Evolutionary conservation across 2,113 vertebrate species (phyloP), one percentile per base, ranked within the genome.

Genomic region (Oncorhynchus keta): DNA sequence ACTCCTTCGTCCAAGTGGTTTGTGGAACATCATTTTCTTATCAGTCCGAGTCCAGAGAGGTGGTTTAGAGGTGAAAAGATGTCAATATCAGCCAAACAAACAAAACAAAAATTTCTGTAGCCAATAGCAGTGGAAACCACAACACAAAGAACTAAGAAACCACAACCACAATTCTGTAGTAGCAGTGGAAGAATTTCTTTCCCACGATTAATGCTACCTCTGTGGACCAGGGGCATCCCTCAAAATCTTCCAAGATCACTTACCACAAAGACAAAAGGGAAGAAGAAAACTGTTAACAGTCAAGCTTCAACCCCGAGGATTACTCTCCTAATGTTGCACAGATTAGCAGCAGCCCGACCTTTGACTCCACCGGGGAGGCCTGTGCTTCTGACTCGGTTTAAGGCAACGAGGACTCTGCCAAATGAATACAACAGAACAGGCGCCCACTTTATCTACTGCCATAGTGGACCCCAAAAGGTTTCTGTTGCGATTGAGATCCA

Each of bases 271-370:
- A 89, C 84, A 85, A 88, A 85, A 81, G 80, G 20, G 57, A 30
- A 67, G 65, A 70, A 78, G 88, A 80, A 51, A 65, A 65, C 45
- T 76, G 83, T 67, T 3, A 74, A 77, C 64, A 61, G 76, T 72
- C 76, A 35, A 81, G 72, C 78, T 20, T 48, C 73, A 61, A 83
- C 82, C 81, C 76, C 3, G 72, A 71, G 90, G 92, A 92, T 93
- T 93, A 93, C 84, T 89, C 90, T 89, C 79, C 92, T 93, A 74
- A 64, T 78, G 86, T 93, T 92, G 88, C 92, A 82, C 70, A 86
- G 90, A 90, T 90, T 88, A 89, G 85, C 88, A 81, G 86, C 83
- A 83, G 85, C 67, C 35, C 83, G 68, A 91, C 90, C 89, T 91
- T 89, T 89, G 89, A 89, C 86, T 76, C 81, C 84, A 82, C 85